These are phyloP conservation scores for Dryobota labecula DNA, from an alignment of 2,888 invertebrate genomes.

Conservation along the genomic window DNA sequence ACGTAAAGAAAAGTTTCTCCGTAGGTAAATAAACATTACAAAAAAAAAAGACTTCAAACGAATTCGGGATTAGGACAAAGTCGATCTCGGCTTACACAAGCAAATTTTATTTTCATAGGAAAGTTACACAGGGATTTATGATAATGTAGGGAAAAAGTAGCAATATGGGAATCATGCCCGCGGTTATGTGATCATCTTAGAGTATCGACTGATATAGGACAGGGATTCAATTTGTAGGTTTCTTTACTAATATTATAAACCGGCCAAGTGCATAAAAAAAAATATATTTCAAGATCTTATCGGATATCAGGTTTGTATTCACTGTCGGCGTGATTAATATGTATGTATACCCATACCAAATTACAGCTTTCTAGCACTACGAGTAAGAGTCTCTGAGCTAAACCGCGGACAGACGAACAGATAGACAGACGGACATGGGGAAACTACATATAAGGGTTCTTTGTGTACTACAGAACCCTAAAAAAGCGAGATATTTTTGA, in stretches of 20 bases:
- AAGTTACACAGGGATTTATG: conserved; percentile 37
- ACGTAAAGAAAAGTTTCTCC: not conserved
- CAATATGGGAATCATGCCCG: not conserved
- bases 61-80: conserved; percentile 41
- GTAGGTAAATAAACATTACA: conserved; percentile 27
- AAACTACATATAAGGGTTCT: too few species aligned
- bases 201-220: conserved; percentile 12
- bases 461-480: too few species aligned
- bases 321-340: too few species aligned
- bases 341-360: too few species aligned
- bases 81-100: conserved; percentile 38
- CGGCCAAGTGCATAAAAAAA: too few species aligned
- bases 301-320: too few species aligned
- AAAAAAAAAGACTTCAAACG: conserved; percentile 35
- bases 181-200: not conserved
- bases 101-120: conserved; percentile 46
- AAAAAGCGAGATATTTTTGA: too few species aligned
- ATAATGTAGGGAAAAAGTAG: conserved; percentile 25
- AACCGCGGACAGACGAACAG: too few species aligned
- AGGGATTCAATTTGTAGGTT: conserved; percentile 10
- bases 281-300: too few species aligned
- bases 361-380: too few species aligned
- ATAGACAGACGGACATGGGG: too few species aligned
- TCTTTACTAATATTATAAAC: not conserved
- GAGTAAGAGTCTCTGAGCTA: too few species aligned